A percentile compares a stretch with the other conserved stretches of the same genome.
These are phyloP conservation scores for Dromococcyx pavoninus DNA, from an alignment of 2,797 vertebrate species.

Conservation along the genomic window DNA sequence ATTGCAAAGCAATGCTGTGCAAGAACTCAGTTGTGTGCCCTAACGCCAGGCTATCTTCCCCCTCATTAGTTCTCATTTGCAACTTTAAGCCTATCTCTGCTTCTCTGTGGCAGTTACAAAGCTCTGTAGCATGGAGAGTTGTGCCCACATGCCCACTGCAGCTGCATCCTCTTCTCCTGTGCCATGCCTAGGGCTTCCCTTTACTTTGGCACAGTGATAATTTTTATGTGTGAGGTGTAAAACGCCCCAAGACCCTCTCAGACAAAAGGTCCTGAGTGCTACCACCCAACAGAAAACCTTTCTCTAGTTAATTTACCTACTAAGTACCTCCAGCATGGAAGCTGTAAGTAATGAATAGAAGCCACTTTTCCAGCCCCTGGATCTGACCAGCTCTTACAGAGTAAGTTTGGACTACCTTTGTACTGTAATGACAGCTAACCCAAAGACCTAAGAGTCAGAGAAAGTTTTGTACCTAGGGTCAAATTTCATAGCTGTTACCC, in stretches of 20 bases:
- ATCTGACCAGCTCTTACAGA: rapidly evolving
- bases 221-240: rapidly evolving
- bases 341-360: not conserved
- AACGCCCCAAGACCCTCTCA: not conserved
- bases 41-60: not conserved
- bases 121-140: not conserved
- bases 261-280: not conserved
- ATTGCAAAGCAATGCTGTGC: rapidly evolving
- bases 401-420: not conserved
- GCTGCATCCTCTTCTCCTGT: not conserved
- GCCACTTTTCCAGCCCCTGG: not conserved
- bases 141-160: not conserved
- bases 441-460: not conserved
- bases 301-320: not conserved
- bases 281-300: not conserved
- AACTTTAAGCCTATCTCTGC: not conserved
- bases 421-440: not conserved
- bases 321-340: not conserved
- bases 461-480: not conserved
- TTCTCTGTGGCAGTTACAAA: not conserved
- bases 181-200: not conserved
- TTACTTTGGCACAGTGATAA: not conserved
- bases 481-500: not conserved
- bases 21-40: not conserved
- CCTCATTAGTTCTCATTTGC: not conserved